Percentiles rank a stretch among this genome's conserved stretches.
These are phyloP conservation scores for Amyelois transitella DNA, from an alignment of 1,140 invertebrate genomes.

Conservation along the genomic window DNA sequence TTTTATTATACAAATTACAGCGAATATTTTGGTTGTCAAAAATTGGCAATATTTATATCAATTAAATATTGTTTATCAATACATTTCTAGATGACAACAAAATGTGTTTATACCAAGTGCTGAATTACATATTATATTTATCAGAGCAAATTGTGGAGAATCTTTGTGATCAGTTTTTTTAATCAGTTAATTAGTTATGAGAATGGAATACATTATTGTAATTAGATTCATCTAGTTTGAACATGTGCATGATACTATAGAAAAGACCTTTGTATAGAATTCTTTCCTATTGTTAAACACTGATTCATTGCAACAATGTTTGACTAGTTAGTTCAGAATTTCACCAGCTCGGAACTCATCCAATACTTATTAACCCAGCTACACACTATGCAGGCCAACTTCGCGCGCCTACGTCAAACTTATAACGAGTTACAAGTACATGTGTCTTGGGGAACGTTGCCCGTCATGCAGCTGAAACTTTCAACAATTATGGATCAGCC, in stretches of 20 bases:
- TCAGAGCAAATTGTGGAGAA: too few species aligned
- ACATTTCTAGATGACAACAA: too few species aligned
- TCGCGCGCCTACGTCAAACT: conserved; percentile 23
- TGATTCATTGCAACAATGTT: neutral
- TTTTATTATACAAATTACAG: conserved; percentile 33
- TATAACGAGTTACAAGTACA: conserved; percentile 39
- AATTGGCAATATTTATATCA: neutral
- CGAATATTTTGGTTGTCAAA: neutral
- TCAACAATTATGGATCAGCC: conserved; percentile 50
- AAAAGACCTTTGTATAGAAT: too few species aligned
- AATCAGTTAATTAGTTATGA: too few species aligned
- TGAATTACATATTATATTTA: too few species aligned
- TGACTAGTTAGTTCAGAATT: neutral
- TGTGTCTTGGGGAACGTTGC: conserved; percentile 20
- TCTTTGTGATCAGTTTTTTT: too few species aligned
- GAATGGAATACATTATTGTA: too few species aligned
- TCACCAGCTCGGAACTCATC: neutral
- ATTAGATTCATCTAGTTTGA: too few species aligned
- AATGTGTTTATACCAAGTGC: neutral
- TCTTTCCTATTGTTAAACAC: too few species aligned
- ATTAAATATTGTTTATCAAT: neutral
- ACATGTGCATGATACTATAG: too few species aligned
- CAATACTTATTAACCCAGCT: neutral
- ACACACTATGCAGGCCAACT: neutral
- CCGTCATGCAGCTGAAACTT: conserved; percentile 29